Percentiles rank a stretch among this genome's conserved stretches.
Conservation (phyloP, 2,113 vertebrate species). For the Pseudopipra pipra region DNA sequence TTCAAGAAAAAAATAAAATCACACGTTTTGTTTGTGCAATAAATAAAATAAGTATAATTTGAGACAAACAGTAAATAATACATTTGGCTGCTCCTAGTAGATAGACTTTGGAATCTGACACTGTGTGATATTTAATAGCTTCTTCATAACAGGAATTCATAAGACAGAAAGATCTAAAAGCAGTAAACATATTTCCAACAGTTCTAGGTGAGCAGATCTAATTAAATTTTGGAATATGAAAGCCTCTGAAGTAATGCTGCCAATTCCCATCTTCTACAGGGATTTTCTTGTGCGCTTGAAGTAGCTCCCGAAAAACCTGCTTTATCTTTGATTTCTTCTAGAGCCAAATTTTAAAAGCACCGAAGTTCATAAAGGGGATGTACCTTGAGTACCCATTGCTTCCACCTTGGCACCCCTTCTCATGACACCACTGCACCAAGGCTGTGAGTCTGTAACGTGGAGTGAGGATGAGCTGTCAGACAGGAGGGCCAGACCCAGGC, state of each 20-base stretch:
- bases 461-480: not conserved
- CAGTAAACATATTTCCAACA: slow-evolving; percentile 35
- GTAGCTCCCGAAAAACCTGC: not conserved
- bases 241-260: slow-evolving; percentile 36
- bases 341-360: not conserved
- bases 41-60: slow-evolving; percentile 2
- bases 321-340: slow-evolving; percentile 13
- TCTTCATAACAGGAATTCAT: slow-evolving; percentile 3
- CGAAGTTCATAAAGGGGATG: not conserved
- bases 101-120: slow-evolving; percentile 12
- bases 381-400: not conserved
- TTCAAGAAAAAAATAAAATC: not conserved
- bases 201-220: slow-evolving; percentile 33
- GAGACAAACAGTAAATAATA: slow-evolving; percentile 40
- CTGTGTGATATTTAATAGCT: slow-evolving; percentile 28
- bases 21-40: not conserved
- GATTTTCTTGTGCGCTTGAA: not conserved
- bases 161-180: slow-evolving; percentile 49
- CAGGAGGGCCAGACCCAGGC: not conserved
- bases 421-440: not conserved
- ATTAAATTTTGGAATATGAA: slow-evolving; percentile 58
- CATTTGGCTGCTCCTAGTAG: not conserved
- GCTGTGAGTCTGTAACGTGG: not conserved
- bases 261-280: not conserved
- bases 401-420: not conserved